Conservation (phyloP, 2,888 invertebrate species). For the Trichacis sp. region DNA sequence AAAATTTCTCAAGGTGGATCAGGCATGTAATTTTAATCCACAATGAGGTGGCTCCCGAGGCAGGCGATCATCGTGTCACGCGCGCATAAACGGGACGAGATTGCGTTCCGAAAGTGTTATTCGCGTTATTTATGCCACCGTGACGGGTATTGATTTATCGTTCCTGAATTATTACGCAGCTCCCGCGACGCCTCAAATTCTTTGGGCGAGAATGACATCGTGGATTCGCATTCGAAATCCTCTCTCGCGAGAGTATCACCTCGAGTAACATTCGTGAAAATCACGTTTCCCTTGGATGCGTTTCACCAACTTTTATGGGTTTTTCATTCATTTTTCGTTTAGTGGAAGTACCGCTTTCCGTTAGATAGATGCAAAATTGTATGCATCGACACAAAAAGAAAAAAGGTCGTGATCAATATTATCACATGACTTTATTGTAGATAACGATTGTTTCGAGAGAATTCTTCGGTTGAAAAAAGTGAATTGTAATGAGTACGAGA, state of each 20-base stretch:
- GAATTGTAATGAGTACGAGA: no score
- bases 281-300: background rate
- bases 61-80: conserved; percentile 10
- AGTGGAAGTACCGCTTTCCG: background rate
- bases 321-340: background rate
- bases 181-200: background rate
- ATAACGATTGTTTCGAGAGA: background rate
- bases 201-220: background rate
- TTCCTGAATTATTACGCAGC: background rate
- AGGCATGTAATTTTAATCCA: conserved; percentile 47
- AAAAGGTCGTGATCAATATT: background rate
- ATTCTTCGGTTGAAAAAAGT: background rate
- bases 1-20: conserved; percentile 38
- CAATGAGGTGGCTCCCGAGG: conserved; percentile 40
- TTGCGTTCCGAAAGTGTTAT: conserved; percentile 13
- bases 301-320: background rate
- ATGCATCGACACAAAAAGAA: background rate
- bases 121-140: conserved; percentile 20
- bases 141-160: conserved; percentile 1
- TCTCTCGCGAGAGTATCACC: background rate
- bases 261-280: background rate
- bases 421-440: background rate
- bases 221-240: background rate
- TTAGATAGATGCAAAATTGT: background rate
- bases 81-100: background rate